A percentile compares a stretch with the other conserved stretches of the same genome.
phyloP scores from a whole-genome alignment of 2,888 invertebrate species.

The Lagria hirta region DNA sequence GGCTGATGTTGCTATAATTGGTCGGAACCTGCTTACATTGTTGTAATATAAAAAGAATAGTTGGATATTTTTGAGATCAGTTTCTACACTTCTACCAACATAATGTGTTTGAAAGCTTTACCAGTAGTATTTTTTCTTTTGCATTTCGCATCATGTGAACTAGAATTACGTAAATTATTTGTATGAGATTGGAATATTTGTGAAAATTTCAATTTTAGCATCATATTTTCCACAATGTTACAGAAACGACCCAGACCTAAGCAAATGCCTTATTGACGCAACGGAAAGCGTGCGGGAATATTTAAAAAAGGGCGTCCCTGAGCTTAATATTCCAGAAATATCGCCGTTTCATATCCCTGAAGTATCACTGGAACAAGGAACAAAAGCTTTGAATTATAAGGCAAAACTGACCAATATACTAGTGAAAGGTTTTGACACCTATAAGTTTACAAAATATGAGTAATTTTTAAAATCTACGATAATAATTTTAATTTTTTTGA shows the following conservation, averaged over 20 bases:
- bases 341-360: conserved; percentile 53
- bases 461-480: conserved; percentile 43
- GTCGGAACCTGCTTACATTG: too few relatives aligned
- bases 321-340: conserved; percentile 52
- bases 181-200: too few relatives aligned
- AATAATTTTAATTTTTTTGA: background rate
- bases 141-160: too few relatives aligned
- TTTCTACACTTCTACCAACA: too few relatives aligned
- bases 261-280: conserved; percentile 52
- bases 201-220: too few relatives aligned
- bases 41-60: too few relatives aligned
- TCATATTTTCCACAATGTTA: conserved; percentile 43
- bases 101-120: too few relatives aligned
- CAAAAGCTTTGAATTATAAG: conserved; percentile 49
- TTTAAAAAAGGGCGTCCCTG: conserved; percentile 52
- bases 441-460: conserved; percentile 53
- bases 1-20: too few relatives aligned
- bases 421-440: conserved; percentile 56
- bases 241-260: conserved; percentile 52
- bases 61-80: too few relatives aligned
- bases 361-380: conserved; percentile 50
- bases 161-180: too few relatives aligned
- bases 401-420: conserved; percentile 56
- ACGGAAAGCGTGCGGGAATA: conserved; percentile 50
- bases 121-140: too few relatives aligned